Conservation (phyloP, 2,797 vertebrate genomes). For the Gymnoscopelus braueri region DNA sequence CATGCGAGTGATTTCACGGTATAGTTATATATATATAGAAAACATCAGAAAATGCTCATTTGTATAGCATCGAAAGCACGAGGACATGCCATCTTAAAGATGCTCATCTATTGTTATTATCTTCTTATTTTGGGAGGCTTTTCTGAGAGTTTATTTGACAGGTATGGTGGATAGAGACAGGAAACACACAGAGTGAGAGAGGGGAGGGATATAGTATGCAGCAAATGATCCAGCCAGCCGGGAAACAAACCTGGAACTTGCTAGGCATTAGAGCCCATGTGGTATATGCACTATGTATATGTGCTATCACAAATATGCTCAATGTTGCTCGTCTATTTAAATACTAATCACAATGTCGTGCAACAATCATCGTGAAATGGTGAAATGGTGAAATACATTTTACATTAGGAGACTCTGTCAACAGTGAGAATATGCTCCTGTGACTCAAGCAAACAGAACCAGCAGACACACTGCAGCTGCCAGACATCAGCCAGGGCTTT, state of each 20-base stretch:
- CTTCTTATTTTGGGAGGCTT: too few species aligned
- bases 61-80: constrained; percentile 37
- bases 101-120: neutral
- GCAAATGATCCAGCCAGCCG: too few species aligned
- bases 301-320: too few species aligned
- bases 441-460: constrained; percentile 45
- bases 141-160: too few species aligned
- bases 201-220: too few species aligned
- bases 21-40: neutral
- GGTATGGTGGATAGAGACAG: too few species aligned
- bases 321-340: neutral
- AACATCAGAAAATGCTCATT: constrained; percentile 29
- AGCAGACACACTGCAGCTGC: constrained; percentile 41
- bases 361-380: too few species aligned
- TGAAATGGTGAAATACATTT: constrained; percentile 12
- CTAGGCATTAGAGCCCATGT: too few species aligned
- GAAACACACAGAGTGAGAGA: too few species aligned
- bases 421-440: constrained; percentile 21
- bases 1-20: constrained; percentile 11
- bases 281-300: too few species aligned
- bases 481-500: constrained; percentile 46
- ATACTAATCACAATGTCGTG: neutral
- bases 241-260: too few species aligned
- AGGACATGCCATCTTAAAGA: constrained; percentile 23
- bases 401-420: neutral